Percentiles rank a stretch among this genome's conserved stretches.
phyloP scores from a whole-genome alignment of 2,113 vertebrate species.

The Struthio camelus region DNA sequence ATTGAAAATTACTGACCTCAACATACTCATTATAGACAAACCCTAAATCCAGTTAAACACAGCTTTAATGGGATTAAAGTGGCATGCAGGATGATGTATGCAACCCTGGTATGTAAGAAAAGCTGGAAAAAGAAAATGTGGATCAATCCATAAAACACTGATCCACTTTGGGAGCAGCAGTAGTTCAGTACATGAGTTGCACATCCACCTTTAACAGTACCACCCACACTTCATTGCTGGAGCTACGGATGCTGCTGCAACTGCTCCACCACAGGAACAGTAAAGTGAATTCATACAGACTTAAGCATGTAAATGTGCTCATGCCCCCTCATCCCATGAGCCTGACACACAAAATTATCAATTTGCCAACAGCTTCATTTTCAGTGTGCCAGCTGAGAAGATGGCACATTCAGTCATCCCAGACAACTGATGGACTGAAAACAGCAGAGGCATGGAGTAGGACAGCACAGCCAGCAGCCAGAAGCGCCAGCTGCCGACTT shows the following conservation, averaged over 20 bases:
- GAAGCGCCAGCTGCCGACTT: no score
- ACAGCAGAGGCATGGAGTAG: no score
- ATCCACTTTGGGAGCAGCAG: neutral
- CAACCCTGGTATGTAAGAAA: constrained; percentile 28
- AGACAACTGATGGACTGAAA: neutral
- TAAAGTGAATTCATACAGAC: neutral
- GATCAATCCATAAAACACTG: neutral
- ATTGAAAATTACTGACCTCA: constrained; percentile 60
- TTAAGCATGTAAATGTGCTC: neutral
- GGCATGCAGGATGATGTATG: constrained; percentile 39
- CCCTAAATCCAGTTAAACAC: constrained; percentile 44
- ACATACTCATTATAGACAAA: constrained; percentile 53
- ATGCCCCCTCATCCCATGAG: neutral
- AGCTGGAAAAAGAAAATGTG: constrained; percentile 13
- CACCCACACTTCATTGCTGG: neutral
- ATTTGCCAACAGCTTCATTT: neutral
- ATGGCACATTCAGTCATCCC: neutral
- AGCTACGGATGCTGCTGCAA: neutral
- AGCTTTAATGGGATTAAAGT: constrained; percentile 53
- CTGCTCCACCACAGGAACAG: neutral
- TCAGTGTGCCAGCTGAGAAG: neutral
- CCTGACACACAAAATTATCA: neutral
- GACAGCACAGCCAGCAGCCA: no score
- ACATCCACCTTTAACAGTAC: fast-evolving
- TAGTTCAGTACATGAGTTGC: neutral